These are phyloP conservation scores for Remorina albescens DNA, from an alignment of 2,797 vertebrate species.

Conservation along the genomic window DNA sequence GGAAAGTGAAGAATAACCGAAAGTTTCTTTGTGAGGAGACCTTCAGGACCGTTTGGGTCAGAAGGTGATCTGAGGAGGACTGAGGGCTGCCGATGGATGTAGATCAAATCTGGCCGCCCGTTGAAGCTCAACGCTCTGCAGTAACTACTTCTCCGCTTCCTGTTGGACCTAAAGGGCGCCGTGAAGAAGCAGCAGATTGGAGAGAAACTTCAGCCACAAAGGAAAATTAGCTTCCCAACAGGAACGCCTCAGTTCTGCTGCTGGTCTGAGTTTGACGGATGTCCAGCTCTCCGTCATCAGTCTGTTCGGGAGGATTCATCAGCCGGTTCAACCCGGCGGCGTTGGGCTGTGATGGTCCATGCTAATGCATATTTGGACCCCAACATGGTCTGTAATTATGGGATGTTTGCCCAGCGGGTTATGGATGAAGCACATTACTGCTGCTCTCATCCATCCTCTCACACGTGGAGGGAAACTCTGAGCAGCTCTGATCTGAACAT, in stretches of 20 bases:
- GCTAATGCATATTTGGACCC: constrained; percentile 52
- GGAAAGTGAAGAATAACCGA: not conserved
- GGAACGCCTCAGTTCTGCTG: not conserved
- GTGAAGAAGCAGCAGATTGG: constrained; percentile 9
- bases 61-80: too few species aligned
- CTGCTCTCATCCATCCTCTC: constrained; percentile 35
- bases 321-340: constrained; percentile 39
- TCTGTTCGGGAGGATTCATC: too few species aligned
- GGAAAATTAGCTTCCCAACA: not conserved
- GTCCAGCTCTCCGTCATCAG: too few species aligned
- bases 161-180: constrained; percentile 25
- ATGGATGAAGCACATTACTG: constrained; percentile 64
- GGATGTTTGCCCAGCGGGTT: constrained; percentile 56
- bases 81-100: too few species aligned
- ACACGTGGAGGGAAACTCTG: not conserved
- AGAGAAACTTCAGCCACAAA: constrained; percentile 2
- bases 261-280: too few species aligned
- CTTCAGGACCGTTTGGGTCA: too few species aligned
- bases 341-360: constrained; percentile 56
- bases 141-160: constrained; percentile 28
- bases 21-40: too few species aligned
- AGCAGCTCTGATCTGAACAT: too few species aligned
- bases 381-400: constrained; percentile 50
- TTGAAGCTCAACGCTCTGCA: too few species aligned
- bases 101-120: too few species aligned